Evolutionary conservation across 2,113 vertebrate genomes (phyloP), one percentile per base, ranked within the genome.

Genomic region (Sphaerodactylus townsendi): DNA sequence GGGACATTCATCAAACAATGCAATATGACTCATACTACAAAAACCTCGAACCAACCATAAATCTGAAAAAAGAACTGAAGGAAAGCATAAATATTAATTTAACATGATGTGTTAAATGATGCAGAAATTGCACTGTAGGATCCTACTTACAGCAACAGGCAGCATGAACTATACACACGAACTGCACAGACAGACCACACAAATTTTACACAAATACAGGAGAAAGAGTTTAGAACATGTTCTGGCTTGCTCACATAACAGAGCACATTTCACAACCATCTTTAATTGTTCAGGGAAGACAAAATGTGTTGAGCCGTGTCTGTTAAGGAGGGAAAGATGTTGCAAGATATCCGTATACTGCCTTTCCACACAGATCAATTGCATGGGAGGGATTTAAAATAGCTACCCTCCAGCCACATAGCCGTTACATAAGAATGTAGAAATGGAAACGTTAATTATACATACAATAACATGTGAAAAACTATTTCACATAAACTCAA

Each of bases 271-370:
- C 84, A 92, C 91, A 94, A 93, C 85, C 1, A 41, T 65, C 72
- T 23, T n/a, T 65, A 86, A 93, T 73, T 94, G 90, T 76, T 86
- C 87, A 79, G 82, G 87, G 91, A 87, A 95, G 92, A 93, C 92
- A 53, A 68, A 85, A 90, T 85, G 77, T 92, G 92, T 90, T 95
- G 39, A 87, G 92, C 95, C 92, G 88, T 11, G 90, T 93, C 93
- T 96, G 91, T 87, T 65, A 82, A 83, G 91, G 88, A 10, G 83
- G 85, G 84, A 73, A 90, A 86, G 87, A 50, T 50, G 1, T 90
- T 86, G 79, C 85, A 82, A 73, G 91, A 93, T 89, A 90, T 87
- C 91, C 88, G 82, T 3, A 48, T 83, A 30, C 48, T 4, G 78
- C 86, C 77, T 41, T 81, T 85, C 88, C 73, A 82, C 64, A 13